phyloP scores from a whole-genome alignment of 2,888 invertebrate genomes.

The Thumatha senex region DNA sequence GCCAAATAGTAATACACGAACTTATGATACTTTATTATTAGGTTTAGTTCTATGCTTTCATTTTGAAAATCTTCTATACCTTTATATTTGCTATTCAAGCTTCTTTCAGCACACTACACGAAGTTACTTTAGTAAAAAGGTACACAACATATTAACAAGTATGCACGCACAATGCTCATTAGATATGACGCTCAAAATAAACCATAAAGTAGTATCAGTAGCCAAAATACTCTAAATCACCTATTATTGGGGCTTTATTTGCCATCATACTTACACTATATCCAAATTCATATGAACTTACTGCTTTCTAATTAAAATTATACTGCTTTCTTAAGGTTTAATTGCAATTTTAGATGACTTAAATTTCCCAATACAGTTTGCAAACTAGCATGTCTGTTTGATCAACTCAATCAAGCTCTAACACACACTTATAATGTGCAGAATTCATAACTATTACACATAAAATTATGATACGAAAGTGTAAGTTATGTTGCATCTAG shows the following conservation, averaged over 20 bases:
- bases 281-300: constrained; percentile 6
- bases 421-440: constrained; percentile 33
- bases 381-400: constrained; percentile 31
- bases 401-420: constrained; percentile 13
- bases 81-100: constrained; percentile 19
- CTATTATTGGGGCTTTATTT: constrained; percentile 25
- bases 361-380: constrained; percentile 9
- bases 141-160: constrained; percentile 16
- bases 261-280: constrained; percentile 9
- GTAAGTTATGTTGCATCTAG: background rate
- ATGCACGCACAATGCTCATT: constrained; percentile 48
- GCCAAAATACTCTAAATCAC: constrained; percentile 6
- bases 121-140: constrained; percentile 43
- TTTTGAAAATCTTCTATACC: constrained; percentile 16
- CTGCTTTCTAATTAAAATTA: constrained; percentile 15
- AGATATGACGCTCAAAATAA: constrained; percentile 26
- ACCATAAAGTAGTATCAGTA: constrained; percentile 23
- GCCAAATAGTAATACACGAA: constrained; percentile 21
- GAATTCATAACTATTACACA: background rate
- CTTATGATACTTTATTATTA: constrained; percentile 19
- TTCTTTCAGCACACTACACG: constrained; percentile 22
- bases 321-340: constrained; percentile 18
- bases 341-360: constrained; percentile 17
- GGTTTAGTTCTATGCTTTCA: constrained; percentile 35
- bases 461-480: background rate